Percentiles rank a stretch among this genome's conserved stretches.
Conservation (phyloP, 1,140 invertebrate species). For the Bombus breviceps region DNA sequence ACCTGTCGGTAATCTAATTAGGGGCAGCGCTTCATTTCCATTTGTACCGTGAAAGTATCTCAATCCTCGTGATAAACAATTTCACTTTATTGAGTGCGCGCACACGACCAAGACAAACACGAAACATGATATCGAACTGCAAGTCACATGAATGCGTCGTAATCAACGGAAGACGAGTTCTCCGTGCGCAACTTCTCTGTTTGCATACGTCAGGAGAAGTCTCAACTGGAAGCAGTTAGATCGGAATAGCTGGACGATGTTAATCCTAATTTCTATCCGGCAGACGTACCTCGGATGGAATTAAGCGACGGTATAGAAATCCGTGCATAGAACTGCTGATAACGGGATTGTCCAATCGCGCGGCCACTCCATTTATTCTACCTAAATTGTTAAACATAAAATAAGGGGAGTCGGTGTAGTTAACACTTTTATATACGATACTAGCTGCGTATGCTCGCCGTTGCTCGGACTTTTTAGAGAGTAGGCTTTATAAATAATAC, state of each 20-base stretch:
- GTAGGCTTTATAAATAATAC: no score
- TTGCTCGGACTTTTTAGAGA: no score
- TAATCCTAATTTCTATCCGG: conserved; percentile 65
- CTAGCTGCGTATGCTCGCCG: no score
- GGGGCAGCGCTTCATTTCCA: neutral
- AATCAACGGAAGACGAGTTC: conserved; percentile 65
- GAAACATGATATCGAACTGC: conserved; percentile 56
- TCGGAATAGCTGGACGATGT: conserved; percentile 64
- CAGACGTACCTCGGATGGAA: conserved; percentile 30
- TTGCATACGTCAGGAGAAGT: conserved; percentile 67
- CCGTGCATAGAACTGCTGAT: conserved; percentile 32
- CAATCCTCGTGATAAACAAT: conserved; percentile 12
- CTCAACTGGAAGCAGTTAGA: conserved; percentile 62
- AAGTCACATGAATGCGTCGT: conserved; percentile 61
- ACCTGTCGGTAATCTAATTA: neutral
- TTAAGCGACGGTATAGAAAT: conserved; percentile 26
- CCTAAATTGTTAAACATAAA: neutral
- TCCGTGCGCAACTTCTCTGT: conserved; percentile 62
- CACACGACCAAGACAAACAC: conserved; percentile 43
- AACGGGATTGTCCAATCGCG: conserved; percentile 15
- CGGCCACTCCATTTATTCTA: neutral
- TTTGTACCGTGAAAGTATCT: neutral
- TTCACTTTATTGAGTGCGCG: conserved; percentile 38
- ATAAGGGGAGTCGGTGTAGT: no score
- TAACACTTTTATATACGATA: neutral